phyloP scores from a whole-genome alignment of 2,113 vertebrate species.

The Numida meleagris region DNA sequence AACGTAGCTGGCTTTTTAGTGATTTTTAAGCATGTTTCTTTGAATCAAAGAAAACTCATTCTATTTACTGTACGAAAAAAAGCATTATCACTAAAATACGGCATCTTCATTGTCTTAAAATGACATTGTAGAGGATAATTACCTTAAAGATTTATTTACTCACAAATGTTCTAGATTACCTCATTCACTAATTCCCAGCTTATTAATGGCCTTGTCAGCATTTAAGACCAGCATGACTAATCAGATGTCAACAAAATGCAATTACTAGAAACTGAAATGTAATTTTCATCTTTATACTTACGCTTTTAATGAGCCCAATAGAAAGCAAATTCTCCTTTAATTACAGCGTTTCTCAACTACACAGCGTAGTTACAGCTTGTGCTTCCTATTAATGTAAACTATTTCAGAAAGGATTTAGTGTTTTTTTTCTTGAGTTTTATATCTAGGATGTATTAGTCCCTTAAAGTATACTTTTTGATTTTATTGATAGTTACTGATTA shows the following conservation, averaged over 20 bases:
- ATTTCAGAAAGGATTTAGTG: neutral
- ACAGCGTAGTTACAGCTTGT: neutral
- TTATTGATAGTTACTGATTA: neutral
- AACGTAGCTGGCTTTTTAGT: neutral
- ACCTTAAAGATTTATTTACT: constrained; percentile 41
- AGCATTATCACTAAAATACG: neutral
- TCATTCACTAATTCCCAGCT: constrained; percentile 39
- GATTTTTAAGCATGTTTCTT: neutral
- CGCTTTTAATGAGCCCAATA: constrained; percentile 44
- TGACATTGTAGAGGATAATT: constrained; percentile 4
- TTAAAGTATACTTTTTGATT: neutral
- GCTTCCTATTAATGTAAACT: neutral
- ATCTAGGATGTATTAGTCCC: neutral
- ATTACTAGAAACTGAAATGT: constrained; percentile 40
- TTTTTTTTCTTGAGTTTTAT: neutral
- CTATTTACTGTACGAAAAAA: neutral
- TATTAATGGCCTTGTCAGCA: constrained; percentile 40
- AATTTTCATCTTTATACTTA: constrained; percentile 26
- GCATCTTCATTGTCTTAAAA: neutral
- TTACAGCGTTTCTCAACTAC: neutral
- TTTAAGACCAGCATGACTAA: constrained; percentile 54
- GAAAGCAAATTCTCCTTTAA: constrained; percentile 19
- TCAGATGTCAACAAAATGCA: constrained; percentile 55
- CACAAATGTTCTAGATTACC: constrained; percentile 12
- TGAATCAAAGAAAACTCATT: neutral